Base-by-base conservation (phyloP, 1,140 invertebrate genomes). In the Agrilus planipennis region DNA sequence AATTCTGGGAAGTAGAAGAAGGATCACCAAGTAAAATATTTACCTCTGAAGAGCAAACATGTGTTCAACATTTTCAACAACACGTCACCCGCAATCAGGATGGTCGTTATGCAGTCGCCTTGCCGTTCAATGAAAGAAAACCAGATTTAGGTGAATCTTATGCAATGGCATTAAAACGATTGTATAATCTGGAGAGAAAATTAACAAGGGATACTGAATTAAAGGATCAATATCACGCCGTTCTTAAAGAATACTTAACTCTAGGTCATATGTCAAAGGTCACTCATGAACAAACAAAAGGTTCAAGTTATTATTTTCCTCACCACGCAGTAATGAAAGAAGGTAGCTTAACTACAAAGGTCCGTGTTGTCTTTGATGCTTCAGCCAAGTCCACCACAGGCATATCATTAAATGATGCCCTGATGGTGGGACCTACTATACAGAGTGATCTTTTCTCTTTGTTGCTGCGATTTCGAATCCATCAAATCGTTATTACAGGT, bases 341-440 rank as follows among this genome's bases (percentile, higher is more conserved):
- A 19, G 27, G 44, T n/a, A 55, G 53, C 21, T 29, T 28, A 2
- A 59, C 54, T 4, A 62, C 60, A 1, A 57, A 57, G 45, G 25
- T 62, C 6, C 37, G 63, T 35, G 57, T 64, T 6, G 63, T 67
- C 9, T 64, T 62, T 39, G 57, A 64, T 46, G 55, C 44, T 7
- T 63, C 60, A 6, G 34, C 44, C 7, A 48, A 45, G 36, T 54
- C 58, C 2, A 39, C 39, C 3, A 46, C 35, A 9, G 57, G 60
- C 5, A 25, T 48, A 12, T 63, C 57, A 17, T 42, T 65, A 12
- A 67, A 65, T 49, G 54, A 64, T 25, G 21, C 50, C 2, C 42
- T 63, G 42, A 29, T 44, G 1, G 35, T 38, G 0, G 63, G 64
- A 3, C 61, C 63, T 7, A 55, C 55, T 25, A 36, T 67, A 6